Base-by-base conservation (phyloP, 2,797 vertebrate genomes). In the Hoplostethus atlanticus region DNA sequence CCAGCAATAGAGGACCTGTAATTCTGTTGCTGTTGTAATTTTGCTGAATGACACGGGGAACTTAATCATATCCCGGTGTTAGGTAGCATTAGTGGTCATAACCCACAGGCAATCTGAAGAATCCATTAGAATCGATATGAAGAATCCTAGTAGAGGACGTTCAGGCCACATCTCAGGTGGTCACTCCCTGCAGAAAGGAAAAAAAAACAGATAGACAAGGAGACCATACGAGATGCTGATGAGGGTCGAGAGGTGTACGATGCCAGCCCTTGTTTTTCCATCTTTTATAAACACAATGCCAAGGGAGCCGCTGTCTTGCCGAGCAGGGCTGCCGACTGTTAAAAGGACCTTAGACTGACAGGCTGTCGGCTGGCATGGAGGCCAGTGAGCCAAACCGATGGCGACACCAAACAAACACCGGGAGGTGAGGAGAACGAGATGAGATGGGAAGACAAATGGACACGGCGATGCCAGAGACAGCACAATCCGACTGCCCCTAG, bases 321-420 rank as follows among this genome's bases (percentile, higher is more conserved):
- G 83, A 78, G 46, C 55, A 52, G 83, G 80, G 86, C 81, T 52
- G 76, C 80, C 72, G 78, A 81, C 81, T 90, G 87, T 89, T 91
- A 78, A 87, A 90, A 76, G 86, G 84, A 71, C 84, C 88, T 76
- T 71, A 77, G 76, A 91, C 77, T 93, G 85, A 89, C 86, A 89
- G 82, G 77, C 85, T 85, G 84, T 61, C 76, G 48, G 59, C 54
- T 2, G 16, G 36, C 42, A 15, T 58, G 74, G 77, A 86, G 68
- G 57, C 77, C 70, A 81, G 83, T 25, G 46, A 82, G 78, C 53
- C 62, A 81, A 86, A 87, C 65, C 16, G 1, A 64, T 25, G 62
- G 66, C 38, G 76, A 86, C 82, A 67, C 72, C 64, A 76, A 83
- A 76, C 77, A 84, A 87, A 84, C 75, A 79, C 40, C 1, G 21